Percentiles rank a stretch among this genome's conserved stretches.
Conservation (phyloP, 2,113 vertebrate species). For the Trogon melanurus region DNA sequence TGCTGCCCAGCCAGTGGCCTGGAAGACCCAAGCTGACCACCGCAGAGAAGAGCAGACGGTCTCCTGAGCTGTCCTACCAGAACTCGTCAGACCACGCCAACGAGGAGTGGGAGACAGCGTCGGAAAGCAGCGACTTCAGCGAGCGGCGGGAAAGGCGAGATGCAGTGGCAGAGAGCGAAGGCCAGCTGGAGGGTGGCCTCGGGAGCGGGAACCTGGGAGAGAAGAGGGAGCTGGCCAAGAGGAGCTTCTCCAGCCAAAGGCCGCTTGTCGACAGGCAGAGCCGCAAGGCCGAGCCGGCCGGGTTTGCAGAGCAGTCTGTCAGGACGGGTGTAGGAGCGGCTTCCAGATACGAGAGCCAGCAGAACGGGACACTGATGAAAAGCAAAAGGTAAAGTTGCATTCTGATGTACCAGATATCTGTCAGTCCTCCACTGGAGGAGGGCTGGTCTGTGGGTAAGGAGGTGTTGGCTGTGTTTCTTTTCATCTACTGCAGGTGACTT, state of each 20-base stretch:
- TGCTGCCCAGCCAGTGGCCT: conserved; percentile 85
- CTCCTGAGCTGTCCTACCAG: conserved; percentile 79
- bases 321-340: conserved; percentile 77
- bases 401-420: not conserved
- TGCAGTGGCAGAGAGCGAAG: conserved; percentile 73
- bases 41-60: conserved; percentile 78
- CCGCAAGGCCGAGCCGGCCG: conserved; percentile 87
- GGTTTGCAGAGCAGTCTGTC: conserved; percentile 81
- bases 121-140: conserved; percentile 93
- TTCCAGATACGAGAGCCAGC: conserved; percentile 85
- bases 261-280: conserved; percentile 91
- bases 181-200: conserved; percentile 77
- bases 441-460: not conserved
- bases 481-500: not conserved
- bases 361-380: conserved; percentile 83
- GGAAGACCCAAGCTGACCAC: conserved; percentile 75
- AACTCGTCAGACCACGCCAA: conserved; percentile 82
- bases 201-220: conserved; percentile 79
- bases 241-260: conserved; percentile 97
- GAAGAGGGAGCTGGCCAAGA: conserved; percentile 93
- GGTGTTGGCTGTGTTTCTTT: not conserved
- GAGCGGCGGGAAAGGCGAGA: conserved; percentile 87
- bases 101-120: conserved; percentile 96
- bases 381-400: conserved; percentile 83
- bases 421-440: not conserved